Evolutionary conservation across 2,113 vertebrate species (phyloP).

Genomic region (Neoarius graeffei): DNA sequence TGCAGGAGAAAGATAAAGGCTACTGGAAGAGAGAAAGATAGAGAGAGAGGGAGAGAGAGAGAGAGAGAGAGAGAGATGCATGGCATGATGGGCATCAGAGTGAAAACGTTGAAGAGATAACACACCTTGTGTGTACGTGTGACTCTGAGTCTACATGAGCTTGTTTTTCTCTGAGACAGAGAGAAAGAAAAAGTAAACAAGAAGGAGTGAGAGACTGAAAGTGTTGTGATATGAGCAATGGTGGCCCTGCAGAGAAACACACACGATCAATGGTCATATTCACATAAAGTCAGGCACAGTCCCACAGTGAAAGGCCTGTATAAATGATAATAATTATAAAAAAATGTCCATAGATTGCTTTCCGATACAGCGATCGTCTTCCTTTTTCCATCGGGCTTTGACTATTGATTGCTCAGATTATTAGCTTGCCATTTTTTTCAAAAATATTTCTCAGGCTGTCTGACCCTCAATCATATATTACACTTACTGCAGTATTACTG

Average conservation of each 20-base stretch:
- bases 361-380: constrained; percentile 74
- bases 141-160: not conserved
- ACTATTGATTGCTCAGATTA: constrained; percentile 75
- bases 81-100: not conserved
- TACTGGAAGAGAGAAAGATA: not conserved
- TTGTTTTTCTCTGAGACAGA: not conserved
- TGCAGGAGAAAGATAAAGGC: not conserved
- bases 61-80: not conserved
- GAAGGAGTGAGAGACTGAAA: constrained; percentile 52
- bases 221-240: constrained; percentile 66
- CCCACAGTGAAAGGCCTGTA: constrained; percentile 65
- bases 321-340: constrained; percentile 80
- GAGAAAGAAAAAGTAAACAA: constrained; percentile 6
- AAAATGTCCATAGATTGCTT: constrained; percentile 70
- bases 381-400: constrained; percentile 73
- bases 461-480: constrained; percentile 47
- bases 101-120: not conserved
- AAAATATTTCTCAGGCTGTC: constrained; percentile 50
- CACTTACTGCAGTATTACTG: constrained; percentile 48
- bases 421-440: constrained; percentile 68
- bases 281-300: constrained; percentile 65
- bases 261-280: constrained; percentile 74
- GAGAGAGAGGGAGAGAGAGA: constrained; percentile 44
- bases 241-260: constrained; percentile 74
- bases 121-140: not conserved